phyloP scores from a whole-genome alignment of 2,113 vertebrate species.

The Oncorhynchus keta region DNA sequence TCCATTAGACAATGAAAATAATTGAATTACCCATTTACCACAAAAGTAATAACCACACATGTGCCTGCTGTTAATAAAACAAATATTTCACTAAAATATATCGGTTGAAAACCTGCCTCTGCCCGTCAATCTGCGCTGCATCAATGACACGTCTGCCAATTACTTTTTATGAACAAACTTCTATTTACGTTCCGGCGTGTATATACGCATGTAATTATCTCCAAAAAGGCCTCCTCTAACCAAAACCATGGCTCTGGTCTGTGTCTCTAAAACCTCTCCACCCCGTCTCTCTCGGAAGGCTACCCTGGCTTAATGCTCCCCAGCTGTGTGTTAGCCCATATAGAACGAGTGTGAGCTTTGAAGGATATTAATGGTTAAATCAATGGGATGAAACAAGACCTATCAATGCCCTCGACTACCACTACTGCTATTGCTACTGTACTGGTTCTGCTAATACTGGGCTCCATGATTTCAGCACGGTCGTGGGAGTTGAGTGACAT shows the following conservation, averaged over 20 bases:
- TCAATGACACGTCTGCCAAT: slow-evolving; percentile 50
- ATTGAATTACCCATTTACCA: too few relatives aligned
- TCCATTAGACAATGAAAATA: too few relatives aligned
- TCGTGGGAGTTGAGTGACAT: not conserved
- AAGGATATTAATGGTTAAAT: slow-evolving; percentile 39
- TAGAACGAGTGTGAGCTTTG: slow-evolving; percentile 26
- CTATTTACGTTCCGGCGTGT: slow-evolving; percentile 58
- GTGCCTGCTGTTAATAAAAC: too few relatives aligned
- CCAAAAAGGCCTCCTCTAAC: slow-evolving; percentile 61
- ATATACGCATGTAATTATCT: slow-evolving; percentile 68
- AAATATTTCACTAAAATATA: too few relatives aligned
- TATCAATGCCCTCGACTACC: slow-evolving; percentile 5
- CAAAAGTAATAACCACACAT: too few relatives aligned
- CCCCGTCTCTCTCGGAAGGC: slow-evolving; percentile 42
- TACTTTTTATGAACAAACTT: slow-evolving; percentile 62
- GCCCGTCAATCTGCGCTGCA: slow-evolving; percentile 4
- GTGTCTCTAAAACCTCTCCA: slow-evolving; percentile 59
- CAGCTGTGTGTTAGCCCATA: slow-evolving; percentile 64
- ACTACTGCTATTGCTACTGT: slow-evolving; percentile 1
- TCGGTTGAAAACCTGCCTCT: too few relatives aligned
- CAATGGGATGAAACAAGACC: slow-evolving; percentile 19
- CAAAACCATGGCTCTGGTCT: slow-evolving; percentile 62
- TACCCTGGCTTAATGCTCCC: slow-evolving; percentile 62
- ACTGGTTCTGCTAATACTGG: not conserved
- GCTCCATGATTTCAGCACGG: not conserved